Evolutionary conservation across 30 jellyfish, hydroid and myxozoan genomes (phyloP), one percentile per base, ranked within the genome.

Genomic region (Aurelia coerulea): DNA sequence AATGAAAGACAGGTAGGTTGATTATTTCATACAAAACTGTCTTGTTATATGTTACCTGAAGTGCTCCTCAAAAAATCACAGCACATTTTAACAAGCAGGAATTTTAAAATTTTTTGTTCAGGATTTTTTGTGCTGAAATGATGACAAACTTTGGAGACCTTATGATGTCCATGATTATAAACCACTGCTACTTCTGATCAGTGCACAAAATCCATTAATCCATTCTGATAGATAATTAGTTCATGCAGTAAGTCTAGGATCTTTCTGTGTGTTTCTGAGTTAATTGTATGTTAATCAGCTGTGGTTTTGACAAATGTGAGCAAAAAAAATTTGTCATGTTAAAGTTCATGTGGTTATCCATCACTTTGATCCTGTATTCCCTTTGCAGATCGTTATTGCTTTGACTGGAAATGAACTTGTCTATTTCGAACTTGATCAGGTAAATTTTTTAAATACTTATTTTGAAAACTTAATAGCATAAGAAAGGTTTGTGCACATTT

Each of bases 381-480:
- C n/a, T 49, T 79, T 32, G 0, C 80, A 91, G 95, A 96, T 96
- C 46, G 99, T 96, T 19, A 96, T 96, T 18, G 95, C 99, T 2
- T 63, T 96, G 80, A 87, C 99, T 74, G 98, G 98, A 23, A 91
- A 96, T 65, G 99, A 96, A 75, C 91, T 96, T 68, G 99, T 96
- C 59, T 96, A 96, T 67, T 96, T 96, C 63, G 99, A 96, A 62
- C 90, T 96, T 15, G 99, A 96, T 74, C 98, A 84, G 92, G 95
- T 84, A 32, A 1, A 81, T 46, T 5, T 34, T 33, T 10, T 46
- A 15, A 0, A 59, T 18, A 29, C 17, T 60, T 60, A 4, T 46
- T 7, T 46, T 6, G 14, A 46, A 46, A 46, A 46, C 11, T 46
- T 9, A 6, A 39, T 0, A 39, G 51, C 51, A 39, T 39, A 39